Percentiles rank a stretch among this genome's conserved stretches.
phyloP scores from a whole-genome alignment of 2,797 vertebrate genomes.

The Hydrophis major region DNA sequence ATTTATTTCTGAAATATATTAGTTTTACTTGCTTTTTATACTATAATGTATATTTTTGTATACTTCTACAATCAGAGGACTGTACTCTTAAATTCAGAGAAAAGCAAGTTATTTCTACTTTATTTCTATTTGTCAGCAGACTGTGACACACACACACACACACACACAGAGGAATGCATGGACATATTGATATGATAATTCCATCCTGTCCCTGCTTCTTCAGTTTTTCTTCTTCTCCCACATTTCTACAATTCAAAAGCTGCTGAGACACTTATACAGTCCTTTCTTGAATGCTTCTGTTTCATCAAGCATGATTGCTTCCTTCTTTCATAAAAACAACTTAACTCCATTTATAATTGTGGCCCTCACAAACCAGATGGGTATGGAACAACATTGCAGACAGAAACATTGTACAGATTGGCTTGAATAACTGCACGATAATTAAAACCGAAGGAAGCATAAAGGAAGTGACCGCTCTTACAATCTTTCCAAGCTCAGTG shows the following conservation, averaged over 20 bases:
- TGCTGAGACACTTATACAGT: rapidly evolving
- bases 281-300: background rate
- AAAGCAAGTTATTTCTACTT: background rate
- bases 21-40: background rate
- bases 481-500: background rate
- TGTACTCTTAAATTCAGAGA: background rate
- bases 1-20: background rate
- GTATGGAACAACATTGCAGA: background rate
- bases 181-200: background rate
- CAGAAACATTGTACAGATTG: background rate
- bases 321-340: background rate
- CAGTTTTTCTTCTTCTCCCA: background rate
- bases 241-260: background rate
- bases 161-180: background rate
- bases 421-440: background rate
- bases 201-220: background rate
- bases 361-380: background rate
- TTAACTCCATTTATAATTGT: background rate
- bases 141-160: background rate
- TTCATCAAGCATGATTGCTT: rapidly evolving
- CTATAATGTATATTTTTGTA: background rate
- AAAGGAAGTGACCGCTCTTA: background rate
- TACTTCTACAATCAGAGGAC: background rate
- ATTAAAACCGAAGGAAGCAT: background rate
- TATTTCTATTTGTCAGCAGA: background rate